A percentile compares a stretch with the other conserved stretches of the same genome.
phyloP scores from a whole-genome alignment of 2,888 invertebrate genomes.

The Meteorus colon region DNA sequence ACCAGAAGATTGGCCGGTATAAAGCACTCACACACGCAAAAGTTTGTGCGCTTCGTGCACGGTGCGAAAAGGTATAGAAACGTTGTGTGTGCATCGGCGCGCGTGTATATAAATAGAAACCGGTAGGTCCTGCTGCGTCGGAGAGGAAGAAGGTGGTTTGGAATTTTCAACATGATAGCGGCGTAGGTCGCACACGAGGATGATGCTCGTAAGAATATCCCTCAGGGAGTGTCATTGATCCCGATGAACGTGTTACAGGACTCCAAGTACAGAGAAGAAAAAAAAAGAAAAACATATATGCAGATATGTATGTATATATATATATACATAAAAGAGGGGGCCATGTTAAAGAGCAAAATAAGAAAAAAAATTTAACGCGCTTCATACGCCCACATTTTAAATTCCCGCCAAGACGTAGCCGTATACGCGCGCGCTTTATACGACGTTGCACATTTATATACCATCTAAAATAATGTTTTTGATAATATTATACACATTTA shows the following conservation, averaged over 20 bases:
- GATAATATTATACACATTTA: background rate
- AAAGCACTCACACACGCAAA: slow-evolving; percentile 23
- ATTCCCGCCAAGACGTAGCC: slow-evolving; percentile 13
- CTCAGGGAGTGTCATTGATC: slow-evolving; percentile 65
- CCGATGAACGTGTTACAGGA: slow-evolving; percentile 58
- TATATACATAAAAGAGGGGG: background rate
- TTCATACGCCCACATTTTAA: slow-evolving; percentile 23
- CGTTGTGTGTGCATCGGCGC: slow-evolving; percentile 54
- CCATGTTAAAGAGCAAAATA: background rate
- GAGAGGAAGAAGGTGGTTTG: slow-evolving; percentile 60
- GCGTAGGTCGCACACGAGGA: slow-evolving; percentile 58
- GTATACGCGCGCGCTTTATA: slow-evolving; percentile 7
- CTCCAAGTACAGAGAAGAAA: background rate
- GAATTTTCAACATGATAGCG: slow-evolving; percentile 64
- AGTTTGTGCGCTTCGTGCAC: slow-evolving; percentile 46
- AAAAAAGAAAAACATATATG: background rate
- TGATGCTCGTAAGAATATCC: slow-evolving; percentile 52
- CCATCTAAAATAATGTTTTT: background rate
- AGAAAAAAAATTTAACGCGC: slow-evolving; percentile 7
- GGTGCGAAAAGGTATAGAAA: slow-evolving; percentile 31
- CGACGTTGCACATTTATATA: background rate
- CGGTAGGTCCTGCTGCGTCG: slow-evolving; percentile 67
- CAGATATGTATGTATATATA: background rate
- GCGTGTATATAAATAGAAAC: slow-evolving; percentile 68
- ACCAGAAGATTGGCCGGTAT: background rate